Percentiles rank a stretch among this genome's conserved stretches.
These are phyloP conservation scores for Parotocinclus haroldoi DNA, from an alignment of 2,797 vertebrate genomes.

Conservation along the genomic window DNA sequence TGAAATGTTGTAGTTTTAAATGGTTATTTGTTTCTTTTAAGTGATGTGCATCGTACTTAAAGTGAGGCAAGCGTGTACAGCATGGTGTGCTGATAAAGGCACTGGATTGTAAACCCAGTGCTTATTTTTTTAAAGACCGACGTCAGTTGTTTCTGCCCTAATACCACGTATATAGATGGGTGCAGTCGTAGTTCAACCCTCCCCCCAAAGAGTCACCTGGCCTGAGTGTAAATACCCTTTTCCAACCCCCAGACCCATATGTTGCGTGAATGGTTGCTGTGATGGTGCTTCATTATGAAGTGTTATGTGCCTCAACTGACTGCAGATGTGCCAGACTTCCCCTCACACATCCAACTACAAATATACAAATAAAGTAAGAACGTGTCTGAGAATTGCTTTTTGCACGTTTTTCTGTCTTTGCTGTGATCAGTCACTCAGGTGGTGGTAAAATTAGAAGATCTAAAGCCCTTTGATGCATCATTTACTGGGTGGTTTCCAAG, in stretches of 20 bases:
- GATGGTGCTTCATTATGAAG: conserved; percentile 55
- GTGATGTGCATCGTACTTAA: no score
- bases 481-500: not conserved
- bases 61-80: no score
- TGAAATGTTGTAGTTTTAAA: no score
- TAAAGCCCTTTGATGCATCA: not conserved
- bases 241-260: conserved; percentile 44
- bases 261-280: conserved; percentile 43
- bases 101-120: no score
- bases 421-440: not conserved
- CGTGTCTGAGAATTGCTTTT: conserved; percentile 20
- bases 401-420: conserved; percentile 5
- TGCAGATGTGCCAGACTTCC: conserved; percentile 51
- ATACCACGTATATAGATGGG: no score
- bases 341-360: conserved; percentile 41
- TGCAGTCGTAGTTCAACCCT: conserved; percentile 29
- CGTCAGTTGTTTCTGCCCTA: no score
- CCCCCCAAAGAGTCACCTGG: conserved; percentile 40
- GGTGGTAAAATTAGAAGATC: not conserved
- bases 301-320: conserved; percentile 49
- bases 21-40: no score
- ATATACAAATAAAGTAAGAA: conserved; percentile 19
- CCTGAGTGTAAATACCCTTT: conserved; percentile 35
- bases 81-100: no score
- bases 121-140: no score